Base-by-base conservation (phyloP, 2,888 invertebrate genomes). In the Erebia ligea region DNA sequence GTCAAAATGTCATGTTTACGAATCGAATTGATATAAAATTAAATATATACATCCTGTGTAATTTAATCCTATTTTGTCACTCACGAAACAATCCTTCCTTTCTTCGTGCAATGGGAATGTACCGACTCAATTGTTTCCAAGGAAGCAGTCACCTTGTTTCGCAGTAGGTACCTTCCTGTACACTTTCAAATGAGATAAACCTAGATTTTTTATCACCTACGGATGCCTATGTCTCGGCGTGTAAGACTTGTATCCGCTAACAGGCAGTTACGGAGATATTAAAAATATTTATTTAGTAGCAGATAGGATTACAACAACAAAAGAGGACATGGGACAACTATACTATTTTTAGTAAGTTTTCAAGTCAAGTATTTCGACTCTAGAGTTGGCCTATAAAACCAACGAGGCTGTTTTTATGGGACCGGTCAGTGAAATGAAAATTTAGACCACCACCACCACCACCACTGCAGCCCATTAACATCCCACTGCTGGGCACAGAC, bases 71-170 rank as follows among this genome's bases (percentile, higher is more conserved):
- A 21, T 48, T 9, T 42, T 40, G 62, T 62, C 62, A 62, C 48
- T 62, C 45, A 21, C 6, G 21, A 19, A 19, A 10, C 19, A 19
- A 54, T 45, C 62, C 62, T 62, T n/a, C 21, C 13, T 45, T 62
- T 50, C 63, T 21, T 34, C 10, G 4, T 8, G n/a, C 52, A 52
- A 52, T 52, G 15, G n/a, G 34, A 52, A 17, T 50, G n/a, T 17
- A 10, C 50, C 50, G 19, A 19, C 50, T n/a, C 54, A 54, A 65
- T 54, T 17, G 65, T 17, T 42, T 5, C 21, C 54, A 56, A 66
- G 66, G 66, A 66, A 66, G 56, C 66, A 21, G 56, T 66, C 66
- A 66, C 66, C 66, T 65, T 42, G 56, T 57, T 66, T 42, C 56
- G 21, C 21, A 17, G 45, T 40, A 19, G 1, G 8, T 21, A 21